Percentiles rank a stretch among this genome's conserved stretches.
These are phyloP conservation scores for Pristis pectinata DNA, from an alignment of 2,797 vertebrate genomes.

Conservation along the genomic window DNA sequence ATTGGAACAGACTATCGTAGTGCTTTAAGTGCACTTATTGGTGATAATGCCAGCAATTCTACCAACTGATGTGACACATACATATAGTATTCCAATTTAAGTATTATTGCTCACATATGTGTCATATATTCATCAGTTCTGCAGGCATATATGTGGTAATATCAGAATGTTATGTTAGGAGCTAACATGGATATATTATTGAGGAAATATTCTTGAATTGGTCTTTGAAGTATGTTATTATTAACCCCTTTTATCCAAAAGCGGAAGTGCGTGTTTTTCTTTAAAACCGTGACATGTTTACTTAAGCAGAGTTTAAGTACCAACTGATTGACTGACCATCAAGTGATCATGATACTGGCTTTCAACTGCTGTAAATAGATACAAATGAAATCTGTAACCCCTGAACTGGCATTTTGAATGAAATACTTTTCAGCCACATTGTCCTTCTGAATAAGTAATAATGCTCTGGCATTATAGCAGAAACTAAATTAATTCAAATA, in stretches of 20 bases:
- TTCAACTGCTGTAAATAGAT: background rate
- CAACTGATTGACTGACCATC: background rate
- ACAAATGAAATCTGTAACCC: conserved; percentile 4
- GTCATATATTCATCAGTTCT: background rate
- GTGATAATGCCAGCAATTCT: background rate
- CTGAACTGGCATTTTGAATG: background rate
- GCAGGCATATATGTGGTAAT: background rate
- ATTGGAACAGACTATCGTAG: too few species aligned
- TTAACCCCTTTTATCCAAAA: background rate
- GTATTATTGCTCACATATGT: background rate
- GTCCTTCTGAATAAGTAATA: background rate
- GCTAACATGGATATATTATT: background rate
- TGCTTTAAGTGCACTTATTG: background rate
- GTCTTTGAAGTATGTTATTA: background rate
- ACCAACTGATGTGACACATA: background rate
- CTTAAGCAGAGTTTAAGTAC: background rate
- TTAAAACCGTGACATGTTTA: background rate
- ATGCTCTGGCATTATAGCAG: background rate
- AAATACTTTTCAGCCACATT: background rate
- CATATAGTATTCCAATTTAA: background rate
- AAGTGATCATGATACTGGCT: background rate
- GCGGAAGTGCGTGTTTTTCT: background rate
- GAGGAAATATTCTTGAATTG: background rate
- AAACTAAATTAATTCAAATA: background rate
- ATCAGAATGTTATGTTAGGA: background rate